These are phyloP conservation scores for Daboia siamensis DNA, from an alignment of 2,113 vertebrate genomes.

Conservation along the genomic window DNA sequence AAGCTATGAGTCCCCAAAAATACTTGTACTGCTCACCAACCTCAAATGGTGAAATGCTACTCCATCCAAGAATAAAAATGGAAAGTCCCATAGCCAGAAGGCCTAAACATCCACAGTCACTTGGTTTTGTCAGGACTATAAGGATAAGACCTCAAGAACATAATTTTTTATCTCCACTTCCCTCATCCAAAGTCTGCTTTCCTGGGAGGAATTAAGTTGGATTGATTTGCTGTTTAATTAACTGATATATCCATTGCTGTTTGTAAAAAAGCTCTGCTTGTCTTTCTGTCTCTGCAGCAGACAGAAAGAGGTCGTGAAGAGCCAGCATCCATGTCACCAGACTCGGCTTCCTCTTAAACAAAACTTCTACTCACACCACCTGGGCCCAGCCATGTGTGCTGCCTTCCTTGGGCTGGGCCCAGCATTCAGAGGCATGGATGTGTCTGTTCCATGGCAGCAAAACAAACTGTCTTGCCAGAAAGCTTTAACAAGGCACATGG, in stretches of 20 bases:
- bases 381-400: slow-evolving; percentile 51
- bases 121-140: not conserved
- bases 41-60: not conserved
- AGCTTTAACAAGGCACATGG: slow-evolving; percentile 29
- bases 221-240: slow-evolving; percentile 69
- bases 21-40: not conserved
- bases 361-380: slow-evolving; percentile 64
- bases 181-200: slow-evolving; percentile 57
- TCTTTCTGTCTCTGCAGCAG: slow-evolving; percentile 39
- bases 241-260: slow-evolving; percentile 60
- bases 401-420: slow-evolving; percentile 54
- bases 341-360: slow-evolving; percentile 52
- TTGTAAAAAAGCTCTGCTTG: slow-evolving; percentile 60
- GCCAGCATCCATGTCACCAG: slow-evolving; percentile 56
- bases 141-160: not conserved
- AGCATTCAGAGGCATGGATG: not conserved
- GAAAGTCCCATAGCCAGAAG: not conserved
- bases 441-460: slow-evolving; percentile 59
- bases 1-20: not conserved
- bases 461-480: slow-evolving; percentile 49
- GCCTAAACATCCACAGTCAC: not conserved
- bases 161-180: slow-evolving; percentile 45
- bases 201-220: slow-evolving; percentile 60
- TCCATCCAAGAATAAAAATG: not conserved
- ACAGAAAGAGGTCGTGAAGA: slow-evolving; percentile 34